Conservation (phyloP, 2,888 invertebrate species). For the Napeogenes inachia region DNA sequence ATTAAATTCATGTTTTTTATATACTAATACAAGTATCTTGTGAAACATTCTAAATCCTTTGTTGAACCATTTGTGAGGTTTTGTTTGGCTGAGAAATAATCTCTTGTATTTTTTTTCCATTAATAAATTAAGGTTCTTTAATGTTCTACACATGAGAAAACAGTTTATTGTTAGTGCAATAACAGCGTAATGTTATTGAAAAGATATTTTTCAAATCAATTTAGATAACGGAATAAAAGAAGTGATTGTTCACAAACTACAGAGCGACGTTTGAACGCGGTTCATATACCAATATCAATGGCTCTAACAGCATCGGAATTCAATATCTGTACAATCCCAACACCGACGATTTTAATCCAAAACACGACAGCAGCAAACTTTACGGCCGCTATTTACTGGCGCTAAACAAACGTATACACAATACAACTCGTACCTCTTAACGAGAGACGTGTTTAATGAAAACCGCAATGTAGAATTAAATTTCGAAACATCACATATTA, state of each 20-base stretch:
- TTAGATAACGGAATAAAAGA: slow-evolving; percentile 52
- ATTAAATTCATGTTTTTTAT: background rate
- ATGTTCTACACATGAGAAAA: too few species aligned
- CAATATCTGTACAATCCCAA: slow-evolving; percentile 39
- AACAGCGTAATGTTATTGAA: background rate
- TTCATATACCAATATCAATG: slow-evolving; percentile 15
- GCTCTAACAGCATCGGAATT: slow-evolving; percentile 26
- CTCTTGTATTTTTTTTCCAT: too few species aligned
- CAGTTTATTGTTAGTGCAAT: too few species aligned
- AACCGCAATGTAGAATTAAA: slow-evolving; percentile 37
- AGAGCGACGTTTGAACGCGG: slow-evolving; percentile 29
- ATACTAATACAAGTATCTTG: background rate
- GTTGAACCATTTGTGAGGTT: background rate
- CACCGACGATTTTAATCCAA: slow-evolving; percentile 42
- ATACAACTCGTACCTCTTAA: slow-evolving; percentile 40
- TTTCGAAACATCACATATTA: slow-evolving; percentile 45
- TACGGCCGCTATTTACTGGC: slow-evolving; percentile 28
- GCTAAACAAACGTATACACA: slow-evolving; percentile 41
- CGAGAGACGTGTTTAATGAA: slow-evolving; percentile 36
- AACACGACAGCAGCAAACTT: slow-evolving; percentile 36
- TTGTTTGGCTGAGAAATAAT: background rate
- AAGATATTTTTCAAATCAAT: slow-evolving; percentile 19
- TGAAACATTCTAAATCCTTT: background rate
- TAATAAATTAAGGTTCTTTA: too few species aligned
- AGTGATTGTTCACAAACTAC: slow-evolving; percentile 42